phyloP scores from a whole-genome alignment of 2,113 vertebrate species.

The Strix uralensis region DNA sequence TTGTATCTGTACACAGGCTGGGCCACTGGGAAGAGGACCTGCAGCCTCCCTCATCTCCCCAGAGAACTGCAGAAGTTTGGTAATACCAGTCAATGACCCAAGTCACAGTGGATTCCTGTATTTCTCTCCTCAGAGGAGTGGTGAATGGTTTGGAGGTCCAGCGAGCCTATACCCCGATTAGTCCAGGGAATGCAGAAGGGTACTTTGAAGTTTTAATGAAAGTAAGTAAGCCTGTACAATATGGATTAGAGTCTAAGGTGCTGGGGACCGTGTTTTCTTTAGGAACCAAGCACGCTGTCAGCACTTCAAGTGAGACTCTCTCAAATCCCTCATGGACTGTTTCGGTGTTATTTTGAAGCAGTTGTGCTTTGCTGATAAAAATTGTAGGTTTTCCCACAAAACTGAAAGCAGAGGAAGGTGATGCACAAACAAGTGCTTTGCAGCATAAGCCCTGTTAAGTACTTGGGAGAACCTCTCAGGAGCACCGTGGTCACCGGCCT shows the following conservation, averaged over 20 bases:
- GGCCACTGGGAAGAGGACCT: background rate
- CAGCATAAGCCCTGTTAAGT: background rate
- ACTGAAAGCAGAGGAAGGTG: background rate
- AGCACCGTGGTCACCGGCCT: background rate
- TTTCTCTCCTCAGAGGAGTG: conserved; percentile 69
- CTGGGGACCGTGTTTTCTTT: background rate
- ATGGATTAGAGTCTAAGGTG: background rate
- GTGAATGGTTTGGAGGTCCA: conserved; percentile 77
- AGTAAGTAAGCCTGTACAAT: conserved; percentile 63
- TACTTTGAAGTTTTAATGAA: conserved; percentile 84
- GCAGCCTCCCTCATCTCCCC: background rate
- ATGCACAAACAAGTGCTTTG: background rate
- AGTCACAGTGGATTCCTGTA: background rate
- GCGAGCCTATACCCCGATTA: conserved; percentile 81
- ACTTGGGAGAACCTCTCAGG: background rate
- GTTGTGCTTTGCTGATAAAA: conserved; percentile 24
- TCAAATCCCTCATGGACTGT: background rate
- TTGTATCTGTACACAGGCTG: background rate
- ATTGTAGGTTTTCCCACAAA: background rate
- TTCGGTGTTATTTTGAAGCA: background rate
- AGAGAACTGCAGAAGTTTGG: background rate
- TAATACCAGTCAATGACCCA: background rate
- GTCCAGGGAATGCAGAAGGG: conserved; percentile 66
- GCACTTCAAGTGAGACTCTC: background rate
- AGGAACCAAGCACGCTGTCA: background rate